Evolutionary conservation across 2,113 vertebrate genomes (phyloP).

Genomic region (Pogona vitticeps): DNA sequence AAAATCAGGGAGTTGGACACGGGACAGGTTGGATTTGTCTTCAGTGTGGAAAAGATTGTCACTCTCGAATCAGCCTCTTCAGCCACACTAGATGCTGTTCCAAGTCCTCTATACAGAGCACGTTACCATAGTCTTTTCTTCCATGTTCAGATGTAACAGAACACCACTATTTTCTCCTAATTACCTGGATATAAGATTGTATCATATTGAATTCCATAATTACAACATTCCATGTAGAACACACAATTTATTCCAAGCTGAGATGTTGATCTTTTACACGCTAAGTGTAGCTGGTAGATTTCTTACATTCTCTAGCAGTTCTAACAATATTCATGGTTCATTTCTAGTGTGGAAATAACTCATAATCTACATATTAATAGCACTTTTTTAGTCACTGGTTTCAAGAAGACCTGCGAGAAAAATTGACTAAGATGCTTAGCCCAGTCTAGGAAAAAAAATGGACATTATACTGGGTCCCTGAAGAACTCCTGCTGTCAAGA

Average conservation of each 20-base stretch:
- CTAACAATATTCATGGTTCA: constrained; percentile 67
- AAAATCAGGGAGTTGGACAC: too few species aligned
- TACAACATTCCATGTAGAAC: constrained; percentile 17
- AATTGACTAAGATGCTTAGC: constrained; percentile 48
- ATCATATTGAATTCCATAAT: constrained; percentile 35
- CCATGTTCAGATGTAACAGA: constrained; percentile 50
- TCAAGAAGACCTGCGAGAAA: constrained; percentile 30
- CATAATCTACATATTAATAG: constrained; percentile 62
- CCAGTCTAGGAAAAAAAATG: constrained; percentile 42
- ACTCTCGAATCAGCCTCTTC: too few species aligned
- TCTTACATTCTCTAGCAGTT: constrained; percentile 52
- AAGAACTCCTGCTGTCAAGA: not conserved
- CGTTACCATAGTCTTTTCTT: constrained; percentile 58
- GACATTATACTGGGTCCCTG: constrained; percentile 2
- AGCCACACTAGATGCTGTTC: too few species aligned
- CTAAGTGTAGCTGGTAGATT: constrained; percentile 21
- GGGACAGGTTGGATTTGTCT: too few species aligned
- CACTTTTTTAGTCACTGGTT: constrained; percentile 43
- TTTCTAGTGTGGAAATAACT: constrained; percentile 65
- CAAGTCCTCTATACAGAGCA: too few species aligned
- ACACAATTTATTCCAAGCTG: constrained; percentile 48
- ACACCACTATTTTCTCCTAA: constrained; percentile 41
- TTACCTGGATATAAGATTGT: constrained; percentile 34
- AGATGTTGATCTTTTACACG: constrained; percentile 58
- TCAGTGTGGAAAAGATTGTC: too few species aligned